Percentiles rank a stretch among this genome's conserved stretches.
Evolutionary conservation across 2,113 vertebrate species (phyloP).

Genomic region (Lucifuga dentata): DNA sequence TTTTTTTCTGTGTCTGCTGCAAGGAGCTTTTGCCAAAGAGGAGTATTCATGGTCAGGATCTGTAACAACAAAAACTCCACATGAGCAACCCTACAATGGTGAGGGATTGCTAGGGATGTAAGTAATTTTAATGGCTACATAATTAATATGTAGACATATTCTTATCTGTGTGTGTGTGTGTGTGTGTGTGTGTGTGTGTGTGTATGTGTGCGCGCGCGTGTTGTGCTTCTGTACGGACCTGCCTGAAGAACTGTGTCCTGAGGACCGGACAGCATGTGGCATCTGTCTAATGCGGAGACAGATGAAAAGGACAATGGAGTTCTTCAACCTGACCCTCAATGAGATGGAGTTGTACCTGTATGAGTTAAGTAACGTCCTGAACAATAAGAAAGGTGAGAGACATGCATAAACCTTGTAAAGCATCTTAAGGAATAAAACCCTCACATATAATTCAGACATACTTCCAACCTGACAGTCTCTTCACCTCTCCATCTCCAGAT

Average conservation of each 20-base stretch:
- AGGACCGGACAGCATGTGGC: slow-evolving; percentile 69
- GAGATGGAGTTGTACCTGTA: slow-evolving; percentile 56
- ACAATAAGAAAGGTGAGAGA: slow-evolving; percentile 71
- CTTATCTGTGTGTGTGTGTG: background rate
- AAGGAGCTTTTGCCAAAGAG: background rate
- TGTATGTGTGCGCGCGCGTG: slow-evolving; percentile 5
- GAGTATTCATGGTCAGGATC: slow-evolving; percentile 14
- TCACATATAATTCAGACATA: background rate
- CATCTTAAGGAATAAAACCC: background rate
- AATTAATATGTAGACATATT: background rate
- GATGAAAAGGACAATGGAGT: slow-evolving; percentile 62
- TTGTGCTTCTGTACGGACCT: too few species aligned
- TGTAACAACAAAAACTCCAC: background rate
- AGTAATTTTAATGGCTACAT: background rate
- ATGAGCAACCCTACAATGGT: background rate
- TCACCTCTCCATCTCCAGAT: slow-evolving; percentile 52
- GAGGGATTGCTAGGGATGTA: background rate
- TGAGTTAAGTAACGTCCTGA: slow-evolving; percentile 47
- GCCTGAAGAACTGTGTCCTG: slow-evolving; percentile 73
- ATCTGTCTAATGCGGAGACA: slow-evolving; percentile 82
- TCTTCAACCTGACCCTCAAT: slow-evolving; percentile 71
- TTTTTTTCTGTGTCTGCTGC: slow-evolving; percentile 53
- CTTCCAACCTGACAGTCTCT: too few species aligned
- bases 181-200: slow-evolving; percentile 32
- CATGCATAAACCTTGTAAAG: too few species aligned